Percentiles rank a stretch among this genome's conserved stretches.
Conservation (phyloP, 2,888 invertebrate genomes). For the Globia sparganii region DNA sequence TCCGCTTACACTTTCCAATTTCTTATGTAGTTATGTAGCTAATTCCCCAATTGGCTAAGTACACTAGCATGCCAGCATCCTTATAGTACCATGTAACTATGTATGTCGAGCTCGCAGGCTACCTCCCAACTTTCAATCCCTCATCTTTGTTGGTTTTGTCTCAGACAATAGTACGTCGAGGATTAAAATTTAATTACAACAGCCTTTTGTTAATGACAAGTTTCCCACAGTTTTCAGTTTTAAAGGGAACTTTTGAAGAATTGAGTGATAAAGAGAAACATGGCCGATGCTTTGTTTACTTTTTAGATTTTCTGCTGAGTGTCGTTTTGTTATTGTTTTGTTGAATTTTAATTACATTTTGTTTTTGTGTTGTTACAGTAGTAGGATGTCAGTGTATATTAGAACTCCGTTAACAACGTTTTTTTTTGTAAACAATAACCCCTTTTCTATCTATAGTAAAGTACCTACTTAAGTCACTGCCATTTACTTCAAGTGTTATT, state of each 20-base stretch:
- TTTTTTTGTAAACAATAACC: not conserved
- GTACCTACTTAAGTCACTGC: not conserved
- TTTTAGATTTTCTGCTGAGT: slow-evolving; percentile 40
- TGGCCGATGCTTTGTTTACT: slow-evolving; percentile 35
- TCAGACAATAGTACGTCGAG: slow-evolving; percentile 66
- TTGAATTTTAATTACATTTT: slow-evolving; percentile 39
- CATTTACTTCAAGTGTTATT: too few relatives aligned
- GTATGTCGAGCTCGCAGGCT: slow-evolving; percentile 43
- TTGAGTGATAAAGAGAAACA: slow-evolving; percentile 60
- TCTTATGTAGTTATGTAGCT: not conserved
- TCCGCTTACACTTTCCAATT: too few relatives aligned
- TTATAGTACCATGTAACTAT: slow-evolving; percentile 24
- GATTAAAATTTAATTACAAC: slow-evolving; percentile 77
- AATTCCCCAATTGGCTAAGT: not conserved
- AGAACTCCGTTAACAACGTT: not conserved
- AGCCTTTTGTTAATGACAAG: slow-evolving; percentile 63
- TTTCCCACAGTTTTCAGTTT: slow-evolving; percentile 63
- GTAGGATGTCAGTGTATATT: not conserved
- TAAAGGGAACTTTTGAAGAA: slow-evolving; percentile 53
- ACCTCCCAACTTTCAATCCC: slow-evolving; percentile 58
- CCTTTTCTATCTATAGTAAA: not conserved
- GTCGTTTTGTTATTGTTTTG: slow-evolving; percentile 37
- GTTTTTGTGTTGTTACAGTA: slow-evolving; percentile 10
- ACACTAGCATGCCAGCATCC: slow-evolving; percentile 1
- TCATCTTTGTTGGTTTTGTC: slow-evolving; percentile 66